Evolutionary conservation across 64 coral and sea anemone species (phyloP), one percentile per base, ranked within the genome.

Genomic region (Dendronephthya gigantea): DNA sequence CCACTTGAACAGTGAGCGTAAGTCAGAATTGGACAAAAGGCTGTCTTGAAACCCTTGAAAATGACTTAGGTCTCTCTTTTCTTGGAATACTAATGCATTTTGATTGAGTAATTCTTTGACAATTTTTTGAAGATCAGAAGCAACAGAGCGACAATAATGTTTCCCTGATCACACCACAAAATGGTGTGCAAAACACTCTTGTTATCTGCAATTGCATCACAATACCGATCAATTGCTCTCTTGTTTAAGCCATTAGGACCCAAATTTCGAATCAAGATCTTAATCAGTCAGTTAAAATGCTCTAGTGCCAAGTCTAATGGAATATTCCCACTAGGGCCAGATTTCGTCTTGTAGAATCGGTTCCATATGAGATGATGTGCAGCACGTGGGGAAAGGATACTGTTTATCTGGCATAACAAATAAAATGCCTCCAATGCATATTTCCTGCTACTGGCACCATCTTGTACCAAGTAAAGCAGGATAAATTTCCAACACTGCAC

Each of bases 391-490:
- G 49, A 83, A 27, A 93, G 49, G 3, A 87, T 5, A 33, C 87
- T 84, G 40, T 47, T 35, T 9, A 93, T 3, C 52, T 93, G 88
- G 29, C 85, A 87, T n/a, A 45, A 22, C 13, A 72, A 72, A 36
- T 84, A 87, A n/a, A 93, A 37, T 25, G 75, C 82, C 56, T 90
- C 92, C n/a, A 94, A 49, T 22, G 89, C 83, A 94, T 94, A 94
- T 25, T 90, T 94, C 1, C 22, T 47, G 45, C 92, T 94, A 3
- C 92, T 85, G 74, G 59, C 84, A 17, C 92, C 92, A 88, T 90
- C 92, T 30, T 94, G 86, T 40, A 48, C 83, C 16, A 94, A 88
- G 40, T 94, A 84, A 22, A 86, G 47, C 7, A 92, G 83, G 40
- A 92, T 88, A 37, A 92, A 66, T 51, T 86, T 86, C 8, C 88